Percentiles rank a stretch among this genome's conserved stretches.
Evolutionary conservation across 37 sponge, comb jelly and placozoan genomes (phyloP).

Genomic region (Spongilla lacustris): DNA sequence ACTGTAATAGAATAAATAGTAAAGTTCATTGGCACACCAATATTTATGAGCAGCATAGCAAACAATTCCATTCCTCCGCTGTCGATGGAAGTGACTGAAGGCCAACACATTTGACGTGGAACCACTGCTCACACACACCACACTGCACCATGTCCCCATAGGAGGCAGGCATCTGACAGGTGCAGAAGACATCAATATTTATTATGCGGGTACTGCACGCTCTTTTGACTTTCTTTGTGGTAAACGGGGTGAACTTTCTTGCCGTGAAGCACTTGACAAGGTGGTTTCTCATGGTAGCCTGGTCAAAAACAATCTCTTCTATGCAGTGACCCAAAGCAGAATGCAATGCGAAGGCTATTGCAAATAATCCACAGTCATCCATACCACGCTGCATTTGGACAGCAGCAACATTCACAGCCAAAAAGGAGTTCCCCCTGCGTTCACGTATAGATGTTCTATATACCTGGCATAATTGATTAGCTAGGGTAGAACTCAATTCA

Average conservation of each 20-base stretch:
- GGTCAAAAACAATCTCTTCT: not conserved
- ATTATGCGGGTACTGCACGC: not conserved
- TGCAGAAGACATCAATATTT: constrained; percentile 1
- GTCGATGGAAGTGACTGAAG: constrained; percentile 1
- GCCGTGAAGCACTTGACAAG: not conserved
- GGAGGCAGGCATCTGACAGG: not conserved
- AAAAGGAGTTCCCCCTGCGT: not conserved
- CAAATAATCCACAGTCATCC: not conserved
- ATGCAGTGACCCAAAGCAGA: not conserved
- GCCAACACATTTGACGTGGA: not conserved
- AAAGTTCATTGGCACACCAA: not conserved
- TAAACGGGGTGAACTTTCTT: constrained; percentile 1
- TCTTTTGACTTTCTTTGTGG: not conserved
- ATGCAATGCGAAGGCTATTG: not conserved
- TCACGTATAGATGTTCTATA: not conserved
- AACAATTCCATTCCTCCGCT: not conserved
- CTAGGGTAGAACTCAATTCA: not conserved
- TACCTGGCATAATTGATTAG: constrained; percentile 1
- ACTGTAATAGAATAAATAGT: not conserved
- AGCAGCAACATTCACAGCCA: constrained; percentile 1
- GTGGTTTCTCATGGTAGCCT: constrained; percentile 1
- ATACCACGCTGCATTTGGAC: constrained; percentile 1
- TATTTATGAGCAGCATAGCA: not conserved
- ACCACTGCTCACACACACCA: constrained; percentile 1
- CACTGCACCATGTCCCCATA: not conserved